phyloP scores from a whole-genome alignment of 2,888 invertebrate genomes.

The Ichneumoninae sp. region DNA sequence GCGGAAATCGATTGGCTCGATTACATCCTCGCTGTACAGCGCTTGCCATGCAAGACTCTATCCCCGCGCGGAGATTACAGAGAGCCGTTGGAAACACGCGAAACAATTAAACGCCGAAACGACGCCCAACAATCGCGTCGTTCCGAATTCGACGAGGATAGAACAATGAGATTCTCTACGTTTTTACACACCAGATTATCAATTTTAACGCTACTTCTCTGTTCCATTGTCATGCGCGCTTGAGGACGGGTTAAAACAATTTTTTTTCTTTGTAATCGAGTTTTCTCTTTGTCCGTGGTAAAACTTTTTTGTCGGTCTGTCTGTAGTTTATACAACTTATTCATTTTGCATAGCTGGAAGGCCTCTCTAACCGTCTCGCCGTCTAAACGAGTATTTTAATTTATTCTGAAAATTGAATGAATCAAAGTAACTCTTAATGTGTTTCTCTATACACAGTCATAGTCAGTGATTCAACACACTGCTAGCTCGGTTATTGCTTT shows the following conservation, averaged over 20 bases:
- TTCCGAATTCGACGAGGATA: not conserved
- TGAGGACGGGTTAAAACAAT: not conserved
- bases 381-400: not conserved
- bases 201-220: not conserved
- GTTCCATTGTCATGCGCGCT: not conserved
- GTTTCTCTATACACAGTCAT: not conserved
- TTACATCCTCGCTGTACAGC: not conserved
- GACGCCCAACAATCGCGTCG: constrained; percentile 2
- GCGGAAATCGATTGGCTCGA: not conserved
- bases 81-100: not conserved
- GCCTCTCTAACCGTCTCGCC: not conserved
- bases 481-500: not conserved
- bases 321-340: not conserved
- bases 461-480: constrained; percentile 6
- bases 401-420: constrained; percentile 7
- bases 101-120: not conserved
- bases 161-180: not conserved
- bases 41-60: not conserved
- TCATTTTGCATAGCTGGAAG: not conserved
- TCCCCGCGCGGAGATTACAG: not conserved
- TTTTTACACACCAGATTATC: not conserved
- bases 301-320: not conserved
- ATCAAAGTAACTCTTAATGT: not conserved
- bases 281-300: not conserved
- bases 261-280: not conserved